phyloP scores from a whole-genome alignment of 2,797 vertebrate genomes.

The Fistularia commersonii region DNA sequence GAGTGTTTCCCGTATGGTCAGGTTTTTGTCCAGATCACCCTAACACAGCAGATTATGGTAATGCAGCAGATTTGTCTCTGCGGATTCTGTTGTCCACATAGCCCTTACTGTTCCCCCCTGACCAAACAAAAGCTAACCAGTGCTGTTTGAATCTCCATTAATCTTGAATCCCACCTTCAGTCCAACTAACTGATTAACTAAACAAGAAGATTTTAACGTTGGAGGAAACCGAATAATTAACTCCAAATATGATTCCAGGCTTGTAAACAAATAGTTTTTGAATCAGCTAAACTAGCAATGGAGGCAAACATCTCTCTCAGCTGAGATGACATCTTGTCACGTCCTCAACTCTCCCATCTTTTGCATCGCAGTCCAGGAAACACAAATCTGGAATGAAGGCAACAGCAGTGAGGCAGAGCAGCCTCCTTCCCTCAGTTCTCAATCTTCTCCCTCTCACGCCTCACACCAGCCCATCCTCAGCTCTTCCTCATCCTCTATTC shows the following conservation, averaged over 20 bases:
- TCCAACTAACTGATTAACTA: neutral
- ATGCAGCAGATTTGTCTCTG: neutral
- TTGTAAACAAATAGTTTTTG: neutral
- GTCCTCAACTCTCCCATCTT: conserved; percentile 1
- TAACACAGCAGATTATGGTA: conserved; percentile 1
- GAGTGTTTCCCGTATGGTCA: neutral
- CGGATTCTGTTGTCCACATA: neutral
- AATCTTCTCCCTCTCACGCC: neutral
- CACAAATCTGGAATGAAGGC: conserved; percentile 6
- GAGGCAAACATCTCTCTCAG: neutral
- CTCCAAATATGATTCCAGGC: too few relatives aligned
- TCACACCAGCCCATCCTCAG: conserved; percentile 7
- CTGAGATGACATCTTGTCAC: conserved; percentile 2
- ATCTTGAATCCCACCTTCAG: neutral
- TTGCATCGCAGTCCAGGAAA: conserved; percentile 3
- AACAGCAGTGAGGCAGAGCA: conserved; percentile 34
- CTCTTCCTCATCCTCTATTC: neutral
- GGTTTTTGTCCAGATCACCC: neutral
- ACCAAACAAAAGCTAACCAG: neutral
- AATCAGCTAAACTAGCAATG: neutral
- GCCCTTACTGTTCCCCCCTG: too few relatives aligned
- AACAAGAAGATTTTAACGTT: neutral
- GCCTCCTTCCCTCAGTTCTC: conserved; percentile 7
- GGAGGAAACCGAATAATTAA: too few relatives aligned
- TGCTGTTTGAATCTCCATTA: neutral